Base-by-base conservation (phyloP, 1,140 invertebrate species). In the Phenacoccus solenopsis region DNA sequence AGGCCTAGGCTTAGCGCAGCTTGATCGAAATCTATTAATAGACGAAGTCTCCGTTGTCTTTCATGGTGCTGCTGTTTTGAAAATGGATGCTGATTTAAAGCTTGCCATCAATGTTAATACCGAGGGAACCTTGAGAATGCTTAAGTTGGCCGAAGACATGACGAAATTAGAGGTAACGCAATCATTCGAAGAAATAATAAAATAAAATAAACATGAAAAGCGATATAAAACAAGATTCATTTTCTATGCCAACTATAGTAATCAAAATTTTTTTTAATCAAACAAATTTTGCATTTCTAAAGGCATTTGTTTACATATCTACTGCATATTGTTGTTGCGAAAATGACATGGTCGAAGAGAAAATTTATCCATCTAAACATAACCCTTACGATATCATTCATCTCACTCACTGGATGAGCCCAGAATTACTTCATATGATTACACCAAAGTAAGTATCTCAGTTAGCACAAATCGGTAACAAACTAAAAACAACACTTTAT, bases 21-120 rank as follows among this genome's bases (percentile, higher is more conserved):
- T 81, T 0, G 78, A 82, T 20, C 74, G 81, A 5, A 75, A 84
- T 69, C 69, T 76, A 68, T 79, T 98, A 16, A 79, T 81, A 25
- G 80, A 73, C 0, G 70, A 75, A 10, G 88, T 94, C 28, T 81
- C 89, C 12, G 82, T 98, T 64, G 89, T 98, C 0, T 96, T 95
- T 77, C 94, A 98, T 78, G 89, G 88, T 72, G 95, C 94, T 0
- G 95, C 95, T 2, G 95, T 91, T 2, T 85, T 91, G 1, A 83
- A 83, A 57, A 78, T 91, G 69, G 88, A 91, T 75, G 86, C 88
- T 0, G 86, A 85, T 70, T 78, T 90, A 1, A 87, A 85, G 69
- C 86, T 88, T 73, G 86, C 88, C 1, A 79, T 90, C 16, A 82
- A 85, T 67, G 86, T 89, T 83, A 91, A 91, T 76, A 84, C 86